A percentile compares a stretch with the other conserved stretches of the same genome.
Conservation (phyloP, 1,140 invertebrate genomes). For the Zaprionus nigranus region DNA sequence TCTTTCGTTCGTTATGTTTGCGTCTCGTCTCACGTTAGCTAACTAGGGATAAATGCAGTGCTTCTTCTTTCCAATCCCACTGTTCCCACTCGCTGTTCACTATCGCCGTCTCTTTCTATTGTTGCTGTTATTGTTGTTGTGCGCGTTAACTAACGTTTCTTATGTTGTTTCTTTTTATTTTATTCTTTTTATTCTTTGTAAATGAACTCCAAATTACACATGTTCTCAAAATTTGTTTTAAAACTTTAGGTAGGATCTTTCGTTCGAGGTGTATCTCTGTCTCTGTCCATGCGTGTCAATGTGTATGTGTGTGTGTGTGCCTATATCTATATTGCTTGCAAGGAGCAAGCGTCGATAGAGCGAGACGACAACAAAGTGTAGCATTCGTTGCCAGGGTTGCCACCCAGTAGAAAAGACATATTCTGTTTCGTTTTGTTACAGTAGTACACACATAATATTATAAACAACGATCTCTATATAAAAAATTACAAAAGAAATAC, state of each 20-base stretch:
- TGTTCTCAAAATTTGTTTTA: conserved; percentile 30
- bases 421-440: conserved; percentile 24
- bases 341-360: conserved; percentile 20
- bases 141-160: conserved; percentile 35
- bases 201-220: conserved; percentile 49
- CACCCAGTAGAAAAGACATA: conserved; percentile 39
- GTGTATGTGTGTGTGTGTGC: conserved; percentile 35
- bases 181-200: conserved; percentile 28
- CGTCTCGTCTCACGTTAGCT: conserved; percentile 17
- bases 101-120: conserved; percentile 4
- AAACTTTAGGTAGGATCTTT: conserved; percentile 80
- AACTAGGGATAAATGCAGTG: conserved; percentile 47
- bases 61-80: conserved; percentile 25
- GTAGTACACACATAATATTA: conserved; percentile 12
- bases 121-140: conserved; percentile 26
- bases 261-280: conserved; percentile 27
- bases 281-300: conserved; percentile 5
- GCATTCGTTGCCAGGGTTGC: conserved; percentile 11
- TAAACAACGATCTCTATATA: conserved; percentile 35
- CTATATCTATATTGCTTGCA: conserved; percentile 46
- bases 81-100: background rate
- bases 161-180: background rate
- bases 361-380: conserved; percentile 28
- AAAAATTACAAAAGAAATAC: conserved; percentile 41
- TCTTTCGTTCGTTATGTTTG: conserved; percentile 18